Percentiles rank a stretch among this genome's conserved stretches.
phyloP scores from a whole-genome alignment of 2,797 vertebrate genomes.

The Scleropages formosus region DNA sequence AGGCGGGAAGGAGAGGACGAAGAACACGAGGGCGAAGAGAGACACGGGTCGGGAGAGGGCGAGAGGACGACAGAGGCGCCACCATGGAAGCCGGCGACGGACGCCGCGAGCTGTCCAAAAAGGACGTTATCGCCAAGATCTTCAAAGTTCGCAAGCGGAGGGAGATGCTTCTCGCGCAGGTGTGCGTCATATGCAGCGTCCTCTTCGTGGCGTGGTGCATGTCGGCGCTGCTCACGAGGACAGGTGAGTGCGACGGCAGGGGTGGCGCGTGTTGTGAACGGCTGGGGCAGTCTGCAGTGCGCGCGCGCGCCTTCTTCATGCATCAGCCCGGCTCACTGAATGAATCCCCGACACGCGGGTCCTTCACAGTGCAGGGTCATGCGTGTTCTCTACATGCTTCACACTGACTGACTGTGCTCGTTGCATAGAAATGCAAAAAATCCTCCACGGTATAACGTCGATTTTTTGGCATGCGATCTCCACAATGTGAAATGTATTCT shows the following conservation, averaged over 20 bases:
- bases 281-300: conserved; percentile 15
- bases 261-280: background rate
- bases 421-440: too few relatives aligned
- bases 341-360: too few relatives aligned
- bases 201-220: conserved; percentile 53
- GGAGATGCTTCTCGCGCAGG: conserved; percentile 55
- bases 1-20: conserved; percentile 1
- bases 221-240: conserved; percentile 49
- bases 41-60: too few relatives aligned
- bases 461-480: too few relatives aligned
- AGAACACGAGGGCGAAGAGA: background rate
- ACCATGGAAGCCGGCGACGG: conserved; percentile 42
- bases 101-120: conserved; percentile 44
- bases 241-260: conserved; percentile 49
- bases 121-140: conserved; percentile 46
- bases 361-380: too few relatives aligned
- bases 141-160: conserved; percentile 57
- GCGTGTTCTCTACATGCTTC: too few relatives aligned
- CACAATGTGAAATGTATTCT: too few relatives aligned
- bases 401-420: too few relatives aligned
- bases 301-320: background rate
- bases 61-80: conserved; percentile 8
- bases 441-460: too few relatives aligned
- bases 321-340: background rate
- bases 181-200: conserved; percentile 54